These are phyloP conservation scores for Chelonus insularis DNA, from an alignment of 1,140 invertebrate species.

Conservation along the genomic window DNA sequence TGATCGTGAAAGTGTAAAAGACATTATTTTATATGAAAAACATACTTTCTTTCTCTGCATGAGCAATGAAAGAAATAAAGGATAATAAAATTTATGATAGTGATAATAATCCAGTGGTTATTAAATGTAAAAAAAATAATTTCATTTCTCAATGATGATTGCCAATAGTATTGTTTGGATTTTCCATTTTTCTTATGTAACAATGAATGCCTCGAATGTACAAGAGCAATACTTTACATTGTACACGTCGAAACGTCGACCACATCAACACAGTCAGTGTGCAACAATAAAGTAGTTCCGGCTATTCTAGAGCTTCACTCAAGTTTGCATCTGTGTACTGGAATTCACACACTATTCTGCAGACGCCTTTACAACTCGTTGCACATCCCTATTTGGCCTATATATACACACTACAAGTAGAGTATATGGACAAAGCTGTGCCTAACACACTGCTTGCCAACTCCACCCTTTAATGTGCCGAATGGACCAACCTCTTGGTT, in stretches of 20 bases:
- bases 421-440: conserved; percentile 1
- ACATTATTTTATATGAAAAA: too few species aligned
- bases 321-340: neutral
- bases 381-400: neutral
- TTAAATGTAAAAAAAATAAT: too few species aligned
- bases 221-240: neutral
- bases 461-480: conserved; percentile 2
- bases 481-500: conserved; percentile 9
- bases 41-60: too few species aligned
- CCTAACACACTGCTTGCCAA: neutral
- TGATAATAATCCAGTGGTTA: too few species aligned
- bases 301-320: neutral
- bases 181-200: neutral
- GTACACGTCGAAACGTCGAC: conserved; percentile 5
- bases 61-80: too few species aligned
- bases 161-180: neutral
- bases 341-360: neutral
- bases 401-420: neutral
- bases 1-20: too few species aligned
- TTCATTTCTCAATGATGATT: too few species aligned
- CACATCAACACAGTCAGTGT: neutral
- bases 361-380: conserved; percentile 13
- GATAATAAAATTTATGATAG: too few species aligned
- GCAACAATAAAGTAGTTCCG: neutral
- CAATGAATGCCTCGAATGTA: neutral